phyloP scores from a whole-genome alignment of 1,140 invertebrate species.

The Dryas iulia region DNA sequence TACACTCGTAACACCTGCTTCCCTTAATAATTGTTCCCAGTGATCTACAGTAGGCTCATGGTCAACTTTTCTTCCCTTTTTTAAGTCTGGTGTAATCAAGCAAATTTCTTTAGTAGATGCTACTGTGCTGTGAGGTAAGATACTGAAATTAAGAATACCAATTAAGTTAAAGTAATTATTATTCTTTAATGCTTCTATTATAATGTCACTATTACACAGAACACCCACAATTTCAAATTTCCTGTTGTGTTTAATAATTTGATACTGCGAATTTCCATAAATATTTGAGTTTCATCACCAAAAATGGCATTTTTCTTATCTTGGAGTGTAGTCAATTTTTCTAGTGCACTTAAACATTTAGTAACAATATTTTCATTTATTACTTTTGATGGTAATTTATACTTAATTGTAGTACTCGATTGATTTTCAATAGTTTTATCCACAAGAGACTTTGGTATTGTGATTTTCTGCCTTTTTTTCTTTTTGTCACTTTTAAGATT shows the following conservation, averaged over 20 bases:
- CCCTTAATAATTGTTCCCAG: constrained; percentile 79
- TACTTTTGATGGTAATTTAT: constrained; percentile 55
- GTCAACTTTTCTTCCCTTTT: constrained; percentile 78
- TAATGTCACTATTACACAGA: neutral
- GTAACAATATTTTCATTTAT: constrained; percentile 50
- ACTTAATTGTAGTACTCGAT: constrained; percentile 38
- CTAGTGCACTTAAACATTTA: constrained; percentile 51
- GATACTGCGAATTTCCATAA: constrained; percentile 66
- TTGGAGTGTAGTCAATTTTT: constrained; percentile 46
- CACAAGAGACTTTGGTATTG: neutral
- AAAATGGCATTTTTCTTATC: constrained; percentile 65
- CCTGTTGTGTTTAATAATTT: constrained; percentile 62
- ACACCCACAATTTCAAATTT: constrained; percentile 65
- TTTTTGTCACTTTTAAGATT: neutral
- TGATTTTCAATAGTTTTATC: neutral
- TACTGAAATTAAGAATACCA: constrained; percentile 59
- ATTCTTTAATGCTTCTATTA: neutral
- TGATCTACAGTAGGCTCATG: constrained; percentile 83
- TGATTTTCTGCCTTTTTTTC: neutral
- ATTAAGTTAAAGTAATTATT: constrained; percentile 14
- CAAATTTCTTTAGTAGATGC: constrained; percentile 79
- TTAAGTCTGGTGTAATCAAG: constrained; percentile 79
- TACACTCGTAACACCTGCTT: constrained; percentile 76
- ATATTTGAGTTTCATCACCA: constrained; percentile 65
- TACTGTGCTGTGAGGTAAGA: constrained; percentile 61